A percentile compares a stretch with the other conserved stretches of the same genome.
Evolutionary conservation across 1,140 invertebrate genomes (phyloP).

Genomic region (Halyomorpha halys): DNA sequence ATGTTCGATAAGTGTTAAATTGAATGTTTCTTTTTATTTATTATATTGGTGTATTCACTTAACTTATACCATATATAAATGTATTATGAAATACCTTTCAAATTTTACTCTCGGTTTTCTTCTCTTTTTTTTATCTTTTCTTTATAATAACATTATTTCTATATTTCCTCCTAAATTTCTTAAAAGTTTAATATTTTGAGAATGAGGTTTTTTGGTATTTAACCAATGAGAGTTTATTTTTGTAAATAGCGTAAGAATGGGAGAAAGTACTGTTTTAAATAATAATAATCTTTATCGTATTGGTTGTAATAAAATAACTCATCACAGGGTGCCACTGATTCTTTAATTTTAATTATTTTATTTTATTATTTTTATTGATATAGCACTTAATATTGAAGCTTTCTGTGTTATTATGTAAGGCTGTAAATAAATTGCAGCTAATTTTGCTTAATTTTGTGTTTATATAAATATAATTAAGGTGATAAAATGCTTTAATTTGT

Average conservation of each 20-base stretch:
- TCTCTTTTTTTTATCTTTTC: neutral
- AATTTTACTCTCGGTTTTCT: neutral
- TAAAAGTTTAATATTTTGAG: slow-evolving; percentile 12
- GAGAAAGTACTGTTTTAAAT: slow-evolving; percentile 17
- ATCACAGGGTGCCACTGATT: slow-evolving; percentile 16
- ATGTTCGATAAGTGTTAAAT: slow-evolving; percentile 2
- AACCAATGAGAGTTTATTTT: slow-evolving; percentile 25
- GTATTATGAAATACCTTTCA: neutral
- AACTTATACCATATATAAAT: slow-evolving; percentile 1
- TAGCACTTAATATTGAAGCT: slow-evolving; percentile 25
- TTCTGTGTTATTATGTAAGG: slow-evolving; percentile 20
- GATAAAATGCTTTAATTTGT: slow-evolving; percentile 17
- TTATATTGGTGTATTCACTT: neutral
- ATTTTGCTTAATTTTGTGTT: slow-evolving; percentile 6
- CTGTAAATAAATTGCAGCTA: slow-evolving; percentile 8
- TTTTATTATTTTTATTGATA: slow-evolving; percentile 16
- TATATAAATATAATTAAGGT: neutral
- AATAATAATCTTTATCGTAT: slow-evolving; percentile 12
- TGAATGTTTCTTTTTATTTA: neutral
- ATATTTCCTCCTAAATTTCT: neutral
- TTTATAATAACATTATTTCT: too few species aligned
- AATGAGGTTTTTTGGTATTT: slow-evolving; percentile 18
- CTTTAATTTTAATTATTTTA: slow-evolving; percentile 11
- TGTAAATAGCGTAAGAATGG: slow-evolving; percentile 25
- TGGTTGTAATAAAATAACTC: slow-evolving; percentile 15